Conservation (phyloP, 2,797 vertebrate species). For the Decapterus maruadsi region DNA sequence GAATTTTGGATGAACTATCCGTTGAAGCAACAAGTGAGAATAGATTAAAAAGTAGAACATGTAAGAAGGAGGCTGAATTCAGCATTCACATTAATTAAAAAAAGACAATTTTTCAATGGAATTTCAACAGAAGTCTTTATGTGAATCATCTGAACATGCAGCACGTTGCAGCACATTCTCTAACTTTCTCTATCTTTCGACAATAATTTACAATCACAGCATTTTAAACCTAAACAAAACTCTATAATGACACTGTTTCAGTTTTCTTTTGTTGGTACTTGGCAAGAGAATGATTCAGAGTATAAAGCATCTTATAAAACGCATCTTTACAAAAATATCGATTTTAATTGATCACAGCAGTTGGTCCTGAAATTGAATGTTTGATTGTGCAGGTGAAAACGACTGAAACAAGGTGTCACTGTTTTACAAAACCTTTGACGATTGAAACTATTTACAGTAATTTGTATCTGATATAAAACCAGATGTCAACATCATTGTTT, state of each 20-base stretch:
- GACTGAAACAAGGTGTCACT: slow-evolving; percentile 25
- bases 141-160: slow-evolving; percentile 49
- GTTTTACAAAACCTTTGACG: slow-evolving; percentile 10
- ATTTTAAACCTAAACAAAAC: slow-evolving; percentile 53
- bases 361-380: slow-evolving; percentile 10
- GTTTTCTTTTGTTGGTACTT: slow-evolving; percentile 10
- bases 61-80: no score
- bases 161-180: slow-evolving; percentile 23
- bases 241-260: not conserved
- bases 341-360: slow-evolving; percentile 52
- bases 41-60: no score
- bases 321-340: slow-evolving; percentile 45
- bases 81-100: not conserved
- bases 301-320: slow-evolving; percentile 43
- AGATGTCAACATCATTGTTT: slow-evolving; percentile 31
- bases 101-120: not conserved
- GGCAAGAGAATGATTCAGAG: slow-evolving; percentile 8
- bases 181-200: slow-evolving; percentile 38
- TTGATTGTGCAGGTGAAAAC: slow-evolving; percentile 38
- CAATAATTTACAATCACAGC: slow-evolving; percentile 67
- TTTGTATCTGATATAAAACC: slow-evolving; percentile 22
- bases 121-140: slow-evolving; percentile 52
- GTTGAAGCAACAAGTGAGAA: no score
- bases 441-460: not conserved
- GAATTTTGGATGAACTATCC: no score